Evolutionary conservation across 2,797 vertebrate species (phyloP), one percentile per base, ranked within the genome.

Genomic region (Pitangus sulphuratus): DNA sequence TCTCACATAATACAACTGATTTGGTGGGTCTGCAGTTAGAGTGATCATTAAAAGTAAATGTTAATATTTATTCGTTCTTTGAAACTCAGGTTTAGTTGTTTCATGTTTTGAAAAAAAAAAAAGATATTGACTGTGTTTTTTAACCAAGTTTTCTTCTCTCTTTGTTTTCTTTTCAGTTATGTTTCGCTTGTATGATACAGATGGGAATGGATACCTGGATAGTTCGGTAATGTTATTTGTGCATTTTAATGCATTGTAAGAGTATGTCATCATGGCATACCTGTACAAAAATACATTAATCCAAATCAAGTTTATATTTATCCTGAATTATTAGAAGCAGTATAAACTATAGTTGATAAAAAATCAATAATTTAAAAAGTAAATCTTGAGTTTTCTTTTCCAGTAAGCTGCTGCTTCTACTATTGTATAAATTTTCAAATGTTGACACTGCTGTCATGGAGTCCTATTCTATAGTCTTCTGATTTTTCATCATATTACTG

Each of bases 151-250:
- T 96, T 28, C 30, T 77, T 96, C 42, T 94, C 22, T 53, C 91
- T 83, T 90, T 97, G 15, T 87, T 87, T 94, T 60, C 87, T 97
- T 96, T 96, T 78, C 97, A 99, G 99, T 99, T 97, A 99, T 99
- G 99, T 99, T 99, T 97, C 99, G 99, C 39, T 98, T 99, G 85
- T 99, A 99, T 85, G 99, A 99, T 97, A 99, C 99, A 4, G 99
- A 99, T 96, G 99, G 99, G 42, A 99, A 99, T 83, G 99, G 99
- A 42, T 99, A 98, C 93, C 94, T 99, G 97, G 99, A 99, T 97
- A 99, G 98, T 96, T 99, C 99, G 98, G 99, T 99, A 98, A 99
- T 78, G 37, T 45, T 80, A 51, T 84, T 86, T 60, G 58, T 51
- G 39, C 80, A 76, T 86, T 76, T 86, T 83, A 71, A 30, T 78